Evolutionary conservation across 2,797 vertebrate genomes (phyloP).

Genomic region (Cichlasoma orientale): DNA sequence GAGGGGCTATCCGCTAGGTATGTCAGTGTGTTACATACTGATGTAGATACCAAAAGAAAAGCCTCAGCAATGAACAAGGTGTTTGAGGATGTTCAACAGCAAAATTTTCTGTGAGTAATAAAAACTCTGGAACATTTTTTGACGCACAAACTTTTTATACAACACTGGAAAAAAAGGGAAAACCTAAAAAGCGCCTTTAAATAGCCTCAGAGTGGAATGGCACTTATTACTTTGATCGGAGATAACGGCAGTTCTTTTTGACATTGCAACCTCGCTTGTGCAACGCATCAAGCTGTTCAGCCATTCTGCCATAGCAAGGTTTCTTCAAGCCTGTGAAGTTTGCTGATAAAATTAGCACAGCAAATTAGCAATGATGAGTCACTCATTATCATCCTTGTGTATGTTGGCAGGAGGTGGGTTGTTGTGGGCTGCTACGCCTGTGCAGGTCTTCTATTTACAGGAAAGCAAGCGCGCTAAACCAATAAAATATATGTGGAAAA

Average conservation of each 20-base stretch:
- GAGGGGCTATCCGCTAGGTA: background rate
- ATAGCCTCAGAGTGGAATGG: background rate
- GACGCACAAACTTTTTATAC: no score
- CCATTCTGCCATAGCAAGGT: conserved; percentile 33
- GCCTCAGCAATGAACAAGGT: background rate
- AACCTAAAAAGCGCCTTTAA: background rate
- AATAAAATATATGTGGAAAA: conserved; percentile 18
- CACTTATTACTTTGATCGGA: background rate
- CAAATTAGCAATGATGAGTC: conserved; percentile 71
- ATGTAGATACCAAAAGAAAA: background rate
- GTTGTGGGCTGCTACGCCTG: conserved; percentile 56
- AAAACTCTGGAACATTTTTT: background rate
- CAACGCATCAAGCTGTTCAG: conserved; percentile 40
- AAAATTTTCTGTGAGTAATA: background rate
- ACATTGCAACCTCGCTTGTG: conserved; percentile 30
- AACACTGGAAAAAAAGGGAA: background rate
- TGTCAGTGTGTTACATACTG: background rate
- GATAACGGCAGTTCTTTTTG: background rate
- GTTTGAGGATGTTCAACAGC: no score
- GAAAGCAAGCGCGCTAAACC: conserved; percentile 35
- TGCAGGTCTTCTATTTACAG: conserved; percentile 51
- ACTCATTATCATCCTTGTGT: conserved; percentile 63
- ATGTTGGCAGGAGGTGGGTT: conserved; percentile 56
- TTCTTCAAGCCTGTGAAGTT: conserved; percentile 55
- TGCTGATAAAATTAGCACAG: conserved; percentile 67